phyloP scores from a whole-genome alignment of 2,113 vertebrate species.

The Podocnemis expansa region DNA sequence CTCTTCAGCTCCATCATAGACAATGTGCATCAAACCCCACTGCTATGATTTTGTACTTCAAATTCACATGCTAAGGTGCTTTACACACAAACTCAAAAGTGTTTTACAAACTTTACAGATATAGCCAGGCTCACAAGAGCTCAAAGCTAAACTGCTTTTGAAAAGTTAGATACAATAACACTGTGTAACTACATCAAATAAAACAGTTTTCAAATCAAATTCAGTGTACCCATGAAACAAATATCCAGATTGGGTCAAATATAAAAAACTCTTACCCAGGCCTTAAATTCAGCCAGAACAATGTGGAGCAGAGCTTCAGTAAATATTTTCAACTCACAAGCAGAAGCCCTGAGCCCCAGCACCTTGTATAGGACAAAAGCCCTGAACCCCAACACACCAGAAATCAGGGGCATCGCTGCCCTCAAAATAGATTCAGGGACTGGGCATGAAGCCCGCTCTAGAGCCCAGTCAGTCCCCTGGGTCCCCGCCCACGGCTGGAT shows the following conservation, averaged over 20 bases:
- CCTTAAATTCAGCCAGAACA: too few species aligned
- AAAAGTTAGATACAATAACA: fast-evolving
- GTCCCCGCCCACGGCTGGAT: too few species aligned
- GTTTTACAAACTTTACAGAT: not conserved
- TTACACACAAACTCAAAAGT: not conserved
- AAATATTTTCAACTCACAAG: too few species aligned
- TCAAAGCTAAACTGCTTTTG: not conserved
- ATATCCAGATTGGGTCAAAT: not conserved
- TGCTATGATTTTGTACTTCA: fast-evolving
- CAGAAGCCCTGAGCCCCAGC: too few species aligned
- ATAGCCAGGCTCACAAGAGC: not conserved
- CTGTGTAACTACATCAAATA: fast-evolving
- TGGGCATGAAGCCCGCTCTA: too few species aligned
- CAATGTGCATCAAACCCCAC: not conserved
- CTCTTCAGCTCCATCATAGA: not conserved
- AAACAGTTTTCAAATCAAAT: not conserved
- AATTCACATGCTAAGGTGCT: not conserved
- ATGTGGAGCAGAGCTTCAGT: too few species aligned
- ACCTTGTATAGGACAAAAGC: too few species aligned
- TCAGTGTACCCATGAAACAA: not conserved
- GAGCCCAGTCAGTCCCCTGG: too few species aligned
- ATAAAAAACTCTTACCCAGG: not conserved
- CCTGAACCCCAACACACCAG: too few species aligned
- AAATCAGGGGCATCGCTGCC: too few species aligned
- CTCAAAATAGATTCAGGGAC: too few species aligned